Base-by-base conservation (phyloP, 2,888 invertebrate genomes). In the Himalopsyche tibetana region DNA sequence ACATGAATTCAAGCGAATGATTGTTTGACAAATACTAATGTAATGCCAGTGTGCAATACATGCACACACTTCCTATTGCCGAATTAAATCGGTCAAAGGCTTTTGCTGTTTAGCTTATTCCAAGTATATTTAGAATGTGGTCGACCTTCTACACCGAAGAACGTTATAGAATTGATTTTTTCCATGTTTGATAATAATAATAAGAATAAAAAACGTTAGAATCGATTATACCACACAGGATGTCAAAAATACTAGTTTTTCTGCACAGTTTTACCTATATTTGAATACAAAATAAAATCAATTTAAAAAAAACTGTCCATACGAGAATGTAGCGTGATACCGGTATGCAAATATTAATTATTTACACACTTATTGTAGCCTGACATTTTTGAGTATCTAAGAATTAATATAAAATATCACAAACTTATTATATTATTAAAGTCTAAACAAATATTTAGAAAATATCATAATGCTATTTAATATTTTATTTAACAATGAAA, bases 31-130 rank as follows among this genome's bases (percentile, higher is more conserved):
- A 74, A 74, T 36, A 74, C 74, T 36, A 74, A 4, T 5, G 15
- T 36, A 74, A 74, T 36, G 19, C 74, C 36, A 74, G 38, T 74
- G 74, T 74, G 36, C 12, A 79, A 85, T 51, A 85, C 82, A 63
- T 51, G 55, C 45, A 74, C 17, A 83, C 81, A 85, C 85, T 87
- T 85, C 88, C 87, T 88, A 80, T 86, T 88, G 87, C 87, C 87
- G 74, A 88, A 88, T 88, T 87, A 88, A 88, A 86, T 86, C 88
- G 88, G 88, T 88, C 88, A 88, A 88, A 88, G 88, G 87, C 88
- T 84, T 82, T 55, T 45, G 83, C 79, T 79, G 85, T 84, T 86
- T 63, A 87, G 79, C 79, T 84, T 69, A 85, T 84, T 87, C 85
- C 85, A 42, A 56, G 80, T 85, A 87, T 88, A 86, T 88, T 88